Percentiles rank a stretch among this genome's conserved stretches.
Conservation (phyloP, 2,888 invertebrate genomes). For the Nasonovia ribisnigri region DNA sequence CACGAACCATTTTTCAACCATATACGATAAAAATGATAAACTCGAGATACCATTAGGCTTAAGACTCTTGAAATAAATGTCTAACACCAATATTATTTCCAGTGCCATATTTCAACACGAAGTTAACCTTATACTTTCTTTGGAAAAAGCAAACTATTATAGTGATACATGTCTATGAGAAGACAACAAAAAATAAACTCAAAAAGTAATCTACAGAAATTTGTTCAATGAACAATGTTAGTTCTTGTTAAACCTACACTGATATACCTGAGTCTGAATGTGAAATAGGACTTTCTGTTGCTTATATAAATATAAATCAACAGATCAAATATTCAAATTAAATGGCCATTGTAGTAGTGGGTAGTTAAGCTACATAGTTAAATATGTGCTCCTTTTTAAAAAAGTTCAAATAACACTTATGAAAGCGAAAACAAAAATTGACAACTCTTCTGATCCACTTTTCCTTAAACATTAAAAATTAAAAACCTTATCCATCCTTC, state of each 20-base stretch:
- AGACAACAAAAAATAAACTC: not conserved
- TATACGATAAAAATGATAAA: slow-evolving; percentile 2
- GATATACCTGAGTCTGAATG: not conserved
- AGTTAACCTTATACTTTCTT: not conserved
- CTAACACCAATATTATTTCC: not conserved
- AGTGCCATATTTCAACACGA: not conserved
- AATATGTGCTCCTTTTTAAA: not conserved
- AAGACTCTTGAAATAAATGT: not conserved
- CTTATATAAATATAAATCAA: not conserved
- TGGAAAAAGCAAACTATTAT: not conserved
- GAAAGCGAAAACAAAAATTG: not conserved
- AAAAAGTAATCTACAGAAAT: too few species aligned
- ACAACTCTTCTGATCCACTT: not conserved
- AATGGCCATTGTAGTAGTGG: not conserved
- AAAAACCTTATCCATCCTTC: not conserved
- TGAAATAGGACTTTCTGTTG: not conserved
- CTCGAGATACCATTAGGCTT: slow-evolving; percentile 1
- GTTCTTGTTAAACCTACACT: not conserved
- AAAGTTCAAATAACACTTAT: not conserved
- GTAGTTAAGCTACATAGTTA: not conserved
- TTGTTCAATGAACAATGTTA: not conserved
- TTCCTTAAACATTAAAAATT: not conserved
- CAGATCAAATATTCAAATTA: not conserved
- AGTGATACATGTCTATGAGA: not conserved
- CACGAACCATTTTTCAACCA: not conserved